A percentile compares a stretch with the other conserved stretches of the same genome.
Evolutionary conservation across 35 echinoderm and acorn worm species (phyloP).

Genomic region (Antedon bifida): DNA sequence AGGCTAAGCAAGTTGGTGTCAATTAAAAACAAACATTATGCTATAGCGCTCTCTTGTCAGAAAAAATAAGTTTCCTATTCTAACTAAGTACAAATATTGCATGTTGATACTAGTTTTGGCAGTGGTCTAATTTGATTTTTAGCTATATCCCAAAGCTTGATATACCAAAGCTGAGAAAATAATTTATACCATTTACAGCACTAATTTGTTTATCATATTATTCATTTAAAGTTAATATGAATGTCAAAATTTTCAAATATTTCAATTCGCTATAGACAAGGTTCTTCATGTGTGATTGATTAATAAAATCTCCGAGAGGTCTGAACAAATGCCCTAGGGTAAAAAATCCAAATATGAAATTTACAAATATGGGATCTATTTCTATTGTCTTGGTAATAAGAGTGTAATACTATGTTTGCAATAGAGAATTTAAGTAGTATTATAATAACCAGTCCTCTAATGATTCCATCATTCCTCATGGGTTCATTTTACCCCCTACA

Average conservation of each 20-base stretch:
- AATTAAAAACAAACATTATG: too few species aligned
- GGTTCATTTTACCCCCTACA: neutral
- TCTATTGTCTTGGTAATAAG: neutral
- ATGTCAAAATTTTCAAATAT: constrained; percentile 2
- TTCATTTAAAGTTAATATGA: neutral
- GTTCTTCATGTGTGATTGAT: neutral
- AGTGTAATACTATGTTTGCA: neutral
- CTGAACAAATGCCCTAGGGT: neutral
- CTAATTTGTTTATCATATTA: neutral
- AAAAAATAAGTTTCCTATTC: too few species aligned
- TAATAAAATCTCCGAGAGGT: neutral
- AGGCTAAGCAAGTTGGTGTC: too few species aligned
- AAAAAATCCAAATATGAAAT: neutral
- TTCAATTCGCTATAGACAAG: neutral
- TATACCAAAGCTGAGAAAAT: too few species aligned
- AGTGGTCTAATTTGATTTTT: too few species aligned
- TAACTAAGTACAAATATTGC: too few species aligned
- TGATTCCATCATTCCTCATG: neutral
- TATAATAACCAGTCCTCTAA: neutral
- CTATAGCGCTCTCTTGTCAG: too few species aligned
- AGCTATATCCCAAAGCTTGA: too few species aligned
- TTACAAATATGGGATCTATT: neutral
- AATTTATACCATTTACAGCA: neutral
- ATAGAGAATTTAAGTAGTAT: neutral
- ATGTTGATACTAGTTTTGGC: too few species aligned